These are phyloP conservation scores for Eudemis profundana DNA, from an alignment of 2,888 invertebrate genomes.

Conservation along the genomic window DNA sequence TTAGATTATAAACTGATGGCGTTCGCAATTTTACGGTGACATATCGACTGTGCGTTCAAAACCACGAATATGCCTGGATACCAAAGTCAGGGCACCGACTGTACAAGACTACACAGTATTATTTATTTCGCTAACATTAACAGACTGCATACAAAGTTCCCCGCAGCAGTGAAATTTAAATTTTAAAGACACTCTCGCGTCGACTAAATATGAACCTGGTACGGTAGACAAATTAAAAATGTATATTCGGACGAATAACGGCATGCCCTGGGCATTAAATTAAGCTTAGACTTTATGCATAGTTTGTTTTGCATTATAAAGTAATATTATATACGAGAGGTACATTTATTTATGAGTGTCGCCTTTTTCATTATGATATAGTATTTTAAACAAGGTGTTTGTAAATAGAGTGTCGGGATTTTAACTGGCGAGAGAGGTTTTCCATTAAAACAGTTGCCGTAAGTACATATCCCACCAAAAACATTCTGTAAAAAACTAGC, in stretches of 20 bases:
- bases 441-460: too few species aligned
- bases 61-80: too few species aligned
- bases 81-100: not conserved
- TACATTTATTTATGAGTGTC: not conserved
- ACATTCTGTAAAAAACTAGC: too few species aligned
- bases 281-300: slow-evolving; percentile 28
- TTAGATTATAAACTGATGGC: too few species aligned
- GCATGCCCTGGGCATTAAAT: slow-evolving; percentile 15
- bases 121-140: not conserved
- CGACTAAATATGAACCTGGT: slow-evolving; percentile 16
- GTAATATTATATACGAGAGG: not conserved
- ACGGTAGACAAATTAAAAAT: slow-evolving; percentile 23
- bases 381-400: too few species aligned
- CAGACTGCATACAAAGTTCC: not conserved
- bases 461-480: too few species aligned
- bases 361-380: too few species aligned
- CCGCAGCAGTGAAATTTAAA: slow-evolving; percentile 26
- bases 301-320: slow-evolving; percentile 25
- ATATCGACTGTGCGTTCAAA: too few species aligned
- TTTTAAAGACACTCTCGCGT: slow-evolving; percentile 24
- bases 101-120: not conserved
- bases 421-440: too few species aligned
- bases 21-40: too few species aligned
- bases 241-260: slow-evolving; percentile 29
- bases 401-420: too few species aligned